Evolutionary conservation across 2,888 invertebrate genomes (phyloP), one percentile per base, ranked within the genome.

Genomic region (Synanthedon andrenaeformis): DNA sequence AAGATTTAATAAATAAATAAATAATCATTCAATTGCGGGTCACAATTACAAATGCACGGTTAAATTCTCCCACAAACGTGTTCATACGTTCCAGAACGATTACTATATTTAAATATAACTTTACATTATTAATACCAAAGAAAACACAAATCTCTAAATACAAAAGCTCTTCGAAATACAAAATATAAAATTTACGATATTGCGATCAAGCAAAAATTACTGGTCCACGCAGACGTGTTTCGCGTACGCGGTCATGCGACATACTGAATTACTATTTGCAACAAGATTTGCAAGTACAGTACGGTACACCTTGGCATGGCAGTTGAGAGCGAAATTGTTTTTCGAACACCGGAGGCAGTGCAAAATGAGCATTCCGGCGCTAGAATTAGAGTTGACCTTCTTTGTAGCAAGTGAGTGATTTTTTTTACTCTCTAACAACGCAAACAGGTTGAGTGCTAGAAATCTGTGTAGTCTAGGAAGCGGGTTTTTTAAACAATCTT

Each of bases 311-410:
- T 35, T 35, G 35, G 35, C 35, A 67, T 74, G 67, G 49, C 54
- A 48, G 74, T 74, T 61, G 79, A 82, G 81, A 83, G 82, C 82
- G 83, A 83, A 85, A 83, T 83, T 80, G 70, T 70, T 76, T 82
- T 81, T 71, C 67, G 72, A 76, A 70, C 72, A 59, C 60, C 65
- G 54, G 23, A 51, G 17, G 50, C 59, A 58, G 61, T 62, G 61
- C 54, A 76, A 45, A 45, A 45, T 45, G 45, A 45, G 4, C 14
- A 45, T 45, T 45, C 45, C n/a, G 45, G 2, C n/a, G n/a, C 5
- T 45, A 45, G 45, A 45, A 45, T 45, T 45, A 45, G 45, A 45
- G 45, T 45, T 45, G n/a, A 45, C 11, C 45, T 45, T 14, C 45
- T n/a, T 13, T 45, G 10, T 14, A 13, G 45, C 45, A n/a, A 45